Evolutionary conservation across 2,888 invertebrate species (phyloP), one percentile per base, ranked within the genome.

Genomic region (Chrysina gloriosa): DNA sequence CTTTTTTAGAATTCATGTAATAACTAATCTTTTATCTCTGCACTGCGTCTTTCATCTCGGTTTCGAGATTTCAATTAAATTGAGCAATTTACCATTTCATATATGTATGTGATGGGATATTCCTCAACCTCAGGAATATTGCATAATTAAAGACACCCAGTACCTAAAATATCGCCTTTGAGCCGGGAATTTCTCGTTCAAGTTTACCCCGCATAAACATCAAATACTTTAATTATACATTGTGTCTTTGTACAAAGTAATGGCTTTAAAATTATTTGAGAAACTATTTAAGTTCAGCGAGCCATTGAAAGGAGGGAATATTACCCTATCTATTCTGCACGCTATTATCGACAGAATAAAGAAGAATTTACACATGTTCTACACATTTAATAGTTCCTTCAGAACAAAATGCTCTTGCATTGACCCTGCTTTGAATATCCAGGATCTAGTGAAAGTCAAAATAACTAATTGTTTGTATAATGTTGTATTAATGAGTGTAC

Each of bases 201-300:
- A 29, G 50, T 11, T 29, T 52, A 29, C 29, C 19, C 50, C 27
- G 9, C 16, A 16, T 29, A 52, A 27, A 52, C 50, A 29, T 11
- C 50, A 16, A 52, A 27, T 52, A 52, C 29, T 52, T 52, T 19
- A 52, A 52, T 52, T 52, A 52, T 52, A 52, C 50, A 29, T 52
- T 11, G 19, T 16, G 29, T 52, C 50, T 52, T 48, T 52, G 50
- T 31, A 31, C 42, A 19, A 42, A 16, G 42, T 4, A 2, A 14
- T 16, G 3, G 19, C 19, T 16, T 42, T 42, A 16, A 3, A 42
- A 42, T 19, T 19, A 42, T 42, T 42, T 42, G 7, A 16, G 14
- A 42, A 42, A 19, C 42, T 2, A 42, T n/a, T 36, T 14, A 14
- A 5, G 36, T 11, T 36, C 4, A n/a, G 4, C 14, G n/a, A n/a